Base-by-base conservation (phyloP, 2,113 vertebrate genomes). In the Aegithalos caudatus region DNA sequence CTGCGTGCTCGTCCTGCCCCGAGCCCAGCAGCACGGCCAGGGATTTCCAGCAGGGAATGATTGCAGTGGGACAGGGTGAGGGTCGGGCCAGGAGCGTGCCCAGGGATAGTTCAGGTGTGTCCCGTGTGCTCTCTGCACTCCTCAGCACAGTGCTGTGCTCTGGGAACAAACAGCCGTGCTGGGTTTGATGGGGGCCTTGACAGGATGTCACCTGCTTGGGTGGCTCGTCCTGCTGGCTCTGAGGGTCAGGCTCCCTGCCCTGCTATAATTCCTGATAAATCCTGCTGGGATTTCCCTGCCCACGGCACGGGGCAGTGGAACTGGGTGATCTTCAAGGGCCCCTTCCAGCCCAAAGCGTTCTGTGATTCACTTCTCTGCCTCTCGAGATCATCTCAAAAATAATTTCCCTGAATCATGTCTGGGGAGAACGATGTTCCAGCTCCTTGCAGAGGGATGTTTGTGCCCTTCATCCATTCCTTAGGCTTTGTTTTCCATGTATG, bases 41-140 rank as follows among this genome's bases (percentile, higher is more conserved):
- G n/a, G 40, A 2, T 27, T 44, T 6, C 38, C 33, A 4, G 40
- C 79, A 11, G 58, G 48, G 38, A 7, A 2, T 12, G 2, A 2
- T 6, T 1, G 60, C 44, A 0, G 29, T 5, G 15, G 35, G 44
- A 1, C 11, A 0, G 3, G 14, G 31, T 2, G 11, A 4, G 45
- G 4, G 67, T 4, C 3, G 8, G 44, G 86, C 31, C 58, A 4
- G 48, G 2, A 56, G 53, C 11, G 0, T 1, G 23, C 4, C 28
- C 0, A 2, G 54, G 12, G 65, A 2, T 37, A 0, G 1, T 5
- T 8, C 18, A 1, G 72, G 45, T 13, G 7, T 3, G 5, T 23
- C 11, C 21, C 0, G 0, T 3, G 40, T 0, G 11, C 15, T 5
- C 14, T 11, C 19, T 0, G 3, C 2, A 6, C 25, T 20, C 27